These are phyloP conservation scores for Diarsia dahlii DNA, from an alignment of 2,888 invertebrate genomes.

Conservation along the genomic window DNA sequence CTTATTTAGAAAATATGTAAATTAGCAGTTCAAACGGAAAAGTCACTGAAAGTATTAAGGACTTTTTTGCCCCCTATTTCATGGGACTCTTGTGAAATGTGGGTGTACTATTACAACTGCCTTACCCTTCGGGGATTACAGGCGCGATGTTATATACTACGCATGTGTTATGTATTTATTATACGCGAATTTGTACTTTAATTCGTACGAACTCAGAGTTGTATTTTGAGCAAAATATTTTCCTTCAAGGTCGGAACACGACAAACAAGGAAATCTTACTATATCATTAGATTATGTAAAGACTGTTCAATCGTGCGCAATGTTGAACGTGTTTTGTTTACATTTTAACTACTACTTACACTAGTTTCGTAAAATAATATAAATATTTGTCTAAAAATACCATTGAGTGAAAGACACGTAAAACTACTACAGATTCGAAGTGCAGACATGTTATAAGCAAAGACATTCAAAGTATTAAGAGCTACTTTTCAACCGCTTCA, in stretches of 20 bases:
- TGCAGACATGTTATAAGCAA: too few relatives aligned
- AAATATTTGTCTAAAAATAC: too few relatives aligned
- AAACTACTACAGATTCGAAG: too few relatives aligned
- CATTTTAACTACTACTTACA: not conserved
- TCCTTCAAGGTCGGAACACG: not conserved
- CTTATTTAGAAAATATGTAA: not conserved
- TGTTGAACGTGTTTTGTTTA: not conserved
- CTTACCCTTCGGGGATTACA: not conserved
- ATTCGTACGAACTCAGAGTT: not conserved
- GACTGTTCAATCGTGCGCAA: not conserved
- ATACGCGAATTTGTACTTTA: not conserved
- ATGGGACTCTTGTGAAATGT: not conserved
- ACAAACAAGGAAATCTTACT: slow-evolving; percentile 1
- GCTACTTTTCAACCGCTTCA: too few relatives aligned
- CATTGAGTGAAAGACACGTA: too few relatives aligned
- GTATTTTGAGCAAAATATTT: not conserved
- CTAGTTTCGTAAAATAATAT: too few relatives aligned
- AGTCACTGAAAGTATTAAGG: too few relatives aligned
- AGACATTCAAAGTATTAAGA: too few relatives aligned
- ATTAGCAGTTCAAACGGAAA: not conserved
- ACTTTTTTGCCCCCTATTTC: too few relatives aligned
- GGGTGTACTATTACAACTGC: not conserved
- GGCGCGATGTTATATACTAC: not conserved
- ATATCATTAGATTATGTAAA: not conserved
- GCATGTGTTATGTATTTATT: not conserved